A percentile compares a stretch with the other conserved stretches of the same genome.
Conservation (phyloP, 2,113 vertebrate species). For the Austrofundulus limnaeus region DNA sequence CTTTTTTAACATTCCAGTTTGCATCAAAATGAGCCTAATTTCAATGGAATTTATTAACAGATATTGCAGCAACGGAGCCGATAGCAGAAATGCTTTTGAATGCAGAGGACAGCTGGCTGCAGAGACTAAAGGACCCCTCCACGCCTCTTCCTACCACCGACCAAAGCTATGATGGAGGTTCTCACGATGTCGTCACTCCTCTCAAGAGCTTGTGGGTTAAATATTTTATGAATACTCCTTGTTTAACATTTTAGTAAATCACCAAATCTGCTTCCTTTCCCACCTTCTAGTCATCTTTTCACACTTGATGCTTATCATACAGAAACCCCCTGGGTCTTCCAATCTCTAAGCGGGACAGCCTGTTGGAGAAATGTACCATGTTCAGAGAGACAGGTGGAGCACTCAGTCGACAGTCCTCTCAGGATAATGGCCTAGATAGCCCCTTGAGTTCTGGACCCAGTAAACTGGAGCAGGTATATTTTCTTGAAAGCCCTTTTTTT, state of each 20-base stretch:
- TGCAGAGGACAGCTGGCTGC: constrained; percentile 86
- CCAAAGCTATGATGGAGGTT: constrained; percentile 82
- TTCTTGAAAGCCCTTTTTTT: background rate
- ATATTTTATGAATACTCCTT: background rate
- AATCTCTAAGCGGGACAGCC: constrained; percentile 91
- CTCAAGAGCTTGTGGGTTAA: constrained; percentile 86
- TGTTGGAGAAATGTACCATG: constrained; percentile 93
- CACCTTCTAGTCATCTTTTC: background rate
- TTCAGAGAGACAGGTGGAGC: constrained; percentile 86
- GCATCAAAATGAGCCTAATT: background rate
- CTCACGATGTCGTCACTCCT: constrained; percentile 77
- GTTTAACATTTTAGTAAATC: background rate
- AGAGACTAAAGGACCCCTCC: constrained; percentile 77
- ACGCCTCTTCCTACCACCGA: constrained; percentile 73
- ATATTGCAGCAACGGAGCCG: constrained; percentile 84
- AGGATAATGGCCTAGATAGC: constrained; percentile 81
- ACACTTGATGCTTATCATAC: background rate
- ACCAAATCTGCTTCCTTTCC: background rate
- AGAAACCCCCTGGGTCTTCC: constrained; percentile 85
- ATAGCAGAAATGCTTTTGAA: constrained; percentile 87
- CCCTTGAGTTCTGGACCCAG: constrained; percentile 53
- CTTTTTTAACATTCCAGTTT: background rate
- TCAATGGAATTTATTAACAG: constrained; percentile 59
- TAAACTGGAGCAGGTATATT: constrained; percentile 88
- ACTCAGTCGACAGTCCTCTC: constrained; percentile 80